phyloP scores from a whole-genome alignment of 1,140 invertebrate genomes.

The Akabosia matsudoensis region DNA sequence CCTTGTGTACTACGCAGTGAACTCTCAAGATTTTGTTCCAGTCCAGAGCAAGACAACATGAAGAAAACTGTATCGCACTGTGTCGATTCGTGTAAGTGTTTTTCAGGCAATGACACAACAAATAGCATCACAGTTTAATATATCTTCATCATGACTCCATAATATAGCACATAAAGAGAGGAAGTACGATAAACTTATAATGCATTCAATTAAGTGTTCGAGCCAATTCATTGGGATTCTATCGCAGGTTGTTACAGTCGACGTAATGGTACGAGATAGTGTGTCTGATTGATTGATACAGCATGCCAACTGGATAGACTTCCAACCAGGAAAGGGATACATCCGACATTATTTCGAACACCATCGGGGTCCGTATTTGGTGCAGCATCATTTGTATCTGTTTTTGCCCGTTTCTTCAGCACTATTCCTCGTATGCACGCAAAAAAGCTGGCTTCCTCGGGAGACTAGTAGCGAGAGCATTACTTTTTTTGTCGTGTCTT shows the following conservation, averaged over 20 bases:
- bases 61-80: no score
- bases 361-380: no score
- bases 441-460: no score
- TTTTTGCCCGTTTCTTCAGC: no score
- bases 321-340: background rate
- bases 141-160: conserved; percentile 20
- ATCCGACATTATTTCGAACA: no score
- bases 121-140: background rate
- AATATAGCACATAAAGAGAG: background rate
- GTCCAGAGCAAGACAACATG: background rate
- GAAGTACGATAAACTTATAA: conserved; percentile 1
- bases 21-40: background rate
- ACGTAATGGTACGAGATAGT: conserved; percentile 14
- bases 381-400: no score
- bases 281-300: conserved; percentile 19
- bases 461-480: no score
- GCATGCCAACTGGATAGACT: conserved; percentile 6
- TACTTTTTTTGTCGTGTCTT: no score
- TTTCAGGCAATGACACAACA: no score
- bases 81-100: no score
- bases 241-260: background rate
- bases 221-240: conserved; percentile 8
- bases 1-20: background rate
- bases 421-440: no score
- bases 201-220: conserved; percentile 11